Conservation (phyloP, 2,113 vertebrate genomes). For the Tragelaphus scriptus region DNA sequence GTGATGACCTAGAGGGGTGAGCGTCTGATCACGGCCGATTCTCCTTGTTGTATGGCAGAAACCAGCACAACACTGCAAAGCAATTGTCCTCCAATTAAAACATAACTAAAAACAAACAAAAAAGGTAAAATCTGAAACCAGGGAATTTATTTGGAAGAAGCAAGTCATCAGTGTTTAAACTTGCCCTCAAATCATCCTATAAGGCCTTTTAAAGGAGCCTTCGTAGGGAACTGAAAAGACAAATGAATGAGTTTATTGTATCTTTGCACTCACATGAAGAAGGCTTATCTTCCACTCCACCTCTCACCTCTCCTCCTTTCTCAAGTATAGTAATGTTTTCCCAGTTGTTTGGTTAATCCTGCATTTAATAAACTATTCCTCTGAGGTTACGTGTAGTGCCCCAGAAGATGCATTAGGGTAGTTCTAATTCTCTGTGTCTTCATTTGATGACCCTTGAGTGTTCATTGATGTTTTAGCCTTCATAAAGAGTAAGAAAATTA, state of each 20-base stretch:
- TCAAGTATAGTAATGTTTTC: background rate
- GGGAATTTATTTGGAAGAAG: background rate
- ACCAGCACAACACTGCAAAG: background rate
- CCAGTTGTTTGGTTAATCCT: too few species aligned
- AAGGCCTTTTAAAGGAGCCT: background rate
- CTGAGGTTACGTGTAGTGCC: rapidly evolving
- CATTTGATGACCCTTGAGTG: background rate
- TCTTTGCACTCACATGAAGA: rapidly evolving
- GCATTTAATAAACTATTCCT: background rate
- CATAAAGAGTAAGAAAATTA: background rate
- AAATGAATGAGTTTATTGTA: too few species aligned
- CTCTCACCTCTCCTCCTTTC: background rate
- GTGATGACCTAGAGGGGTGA: background rate
- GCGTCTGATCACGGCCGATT: background rate
- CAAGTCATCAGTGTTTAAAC: background rate
- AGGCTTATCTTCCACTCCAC: too few species aligned
- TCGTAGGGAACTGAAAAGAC: background rate
- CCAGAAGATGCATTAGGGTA: background rate
- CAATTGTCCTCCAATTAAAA: background rate
- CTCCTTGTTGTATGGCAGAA: background rate
- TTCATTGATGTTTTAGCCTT: background rate
- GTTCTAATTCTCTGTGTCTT: background rate
- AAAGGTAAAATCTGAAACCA: background rate
- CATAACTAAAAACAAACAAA: background rate
- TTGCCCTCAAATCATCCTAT: background rate